Conservation (phyloP, 2,797 vertebrate species). For the Melopsittacus undulatus region DNA sequence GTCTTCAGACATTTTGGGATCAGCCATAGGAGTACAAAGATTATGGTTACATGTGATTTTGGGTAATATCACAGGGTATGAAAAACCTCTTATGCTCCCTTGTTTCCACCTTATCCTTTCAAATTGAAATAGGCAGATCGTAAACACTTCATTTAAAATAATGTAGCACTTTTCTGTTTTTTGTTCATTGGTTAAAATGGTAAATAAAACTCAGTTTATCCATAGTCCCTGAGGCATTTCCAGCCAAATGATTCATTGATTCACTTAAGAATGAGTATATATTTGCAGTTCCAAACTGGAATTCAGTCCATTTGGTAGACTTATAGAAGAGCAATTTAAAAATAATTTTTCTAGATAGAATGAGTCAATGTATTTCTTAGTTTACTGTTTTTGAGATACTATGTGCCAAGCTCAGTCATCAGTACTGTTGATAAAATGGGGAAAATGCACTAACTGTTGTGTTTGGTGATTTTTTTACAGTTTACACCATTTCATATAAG, state of each 20-base stretch:
- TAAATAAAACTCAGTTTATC: background rate
- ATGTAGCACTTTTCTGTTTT: background rate
- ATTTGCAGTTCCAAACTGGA: background rate
- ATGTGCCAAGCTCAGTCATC: background rate
- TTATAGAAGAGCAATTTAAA: background rate
- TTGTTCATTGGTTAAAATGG: background rate
- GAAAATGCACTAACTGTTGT: background rate
- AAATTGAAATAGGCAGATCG: background rate
- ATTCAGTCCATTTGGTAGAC: background rate
- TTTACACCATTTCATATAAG: background rate
- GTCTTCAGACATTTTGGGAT: background rate
- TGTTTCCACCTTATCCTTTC: background rate
- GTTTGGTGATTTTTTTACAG: background rate
- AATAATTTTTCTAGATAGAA: background rate
- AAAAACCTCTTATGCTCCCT: background rate
- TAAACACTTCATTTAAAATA: background rate
- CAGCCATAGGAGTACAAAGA: background rate
- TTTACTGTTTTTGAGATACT: background rate
- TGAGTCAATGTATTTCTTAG: background rate
- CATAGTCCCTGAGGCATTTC: background rate
- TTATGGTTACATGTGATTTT: background rate
- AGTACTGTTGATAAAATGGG: background rate
- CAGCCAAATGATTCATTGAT: background rate
- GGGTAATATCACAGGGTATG: rapidly evolving
- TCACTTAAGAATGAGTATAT: background rate